Conservation (phyloP, 2,113 vertebrate genomes). For the Chaetorhynchus papuensis region DNA sequence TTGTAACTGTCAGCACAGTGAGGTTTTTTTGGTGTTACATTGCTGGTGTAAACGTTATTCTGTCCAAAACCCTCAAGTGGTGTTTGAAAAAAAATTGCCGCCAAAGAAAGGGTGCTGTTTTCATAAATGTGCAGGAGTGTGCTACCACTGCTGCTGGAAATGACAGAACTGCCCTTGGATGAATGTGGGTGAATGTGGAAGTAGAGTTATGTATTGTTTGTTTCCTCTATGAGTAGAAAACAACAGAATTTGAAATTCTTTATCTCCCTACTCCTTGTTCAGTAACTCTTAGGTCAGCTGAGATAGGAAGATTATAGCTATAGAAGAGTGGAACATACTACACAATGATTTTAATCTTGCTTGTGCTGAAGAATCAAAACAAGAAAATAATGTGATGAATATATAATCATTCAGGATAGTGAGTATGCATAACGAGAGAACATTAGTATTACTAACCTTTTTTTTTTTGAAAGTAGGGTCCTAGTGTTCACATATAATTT, state of each 20-base stretch:
- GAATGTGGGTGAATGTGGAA: neutral
- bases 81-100: neutral
- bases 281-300: neutral
- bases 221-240: neutral
- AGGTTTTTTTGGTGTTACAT: neutral
- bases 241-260: neutral
- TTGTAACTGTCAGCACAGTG: neutral
- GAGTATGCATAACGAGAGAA: neutral
- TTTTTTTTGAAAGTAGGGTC: neutral
- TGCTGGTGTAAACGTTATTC: neutral
- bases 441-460: neutral
- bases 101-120: neutral
- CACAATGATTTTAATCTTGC: neutral
- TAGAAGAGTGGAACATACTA: neutral
- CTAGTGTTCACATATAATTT: neutral
- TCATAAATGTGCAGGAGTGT: neutral
- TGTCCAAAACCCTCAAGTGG: neutral
- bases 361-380: neutral
- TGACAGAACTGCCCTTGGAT: neutral
- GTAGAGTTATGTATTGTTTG: neutral
- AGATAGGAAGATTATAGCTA: neutral
- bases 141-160: neutral
- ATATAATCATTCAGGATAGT: neutral
- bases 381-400: neutral
- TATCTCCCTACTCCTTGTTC: neutral